A percentile compares a stretch with the other conserved stretches of the same genome.
Evolutionary conservation across 1,140 invertebrate species (phyloP).

Genomic region (Macrobrachium nipponense): DNA sequence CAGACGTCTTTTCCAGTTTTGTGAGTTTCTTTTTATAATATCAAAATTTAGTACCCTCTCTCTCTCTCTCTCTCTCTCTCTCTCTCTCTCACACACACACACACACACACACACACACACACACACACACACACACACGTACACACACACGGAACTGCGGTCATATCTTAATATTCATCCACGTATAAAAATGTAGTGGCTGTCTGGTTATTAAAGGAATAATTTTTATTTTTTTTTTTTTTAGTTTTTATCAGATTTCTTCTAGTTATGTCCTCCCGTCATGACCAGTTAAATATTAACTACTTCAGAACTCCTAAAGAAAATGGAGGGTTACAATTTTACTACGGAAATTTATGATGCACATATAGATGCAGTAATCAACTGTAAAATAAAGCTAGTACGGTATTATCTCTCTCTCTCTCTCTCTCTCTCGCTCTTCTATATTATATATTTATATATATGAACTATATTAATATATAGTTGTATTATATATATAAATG

Average conservation of each 20-base stretch:
- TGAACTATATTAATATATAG: not conserved
- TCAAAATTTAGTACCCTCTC: not conserved
- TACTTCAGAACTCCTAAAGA: no score
- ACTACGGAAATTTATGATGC: not conserved
- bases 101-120: not conserved
- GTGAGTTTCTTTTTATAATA: not conserved
- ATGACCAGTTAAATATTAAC: no score
- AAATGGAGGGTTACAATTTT: no score
- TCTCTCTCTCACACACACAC: not conserved
- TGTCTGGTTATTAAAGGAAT: no score
- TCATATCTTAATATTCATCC: no score
- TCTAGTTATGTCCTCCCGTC: no score
- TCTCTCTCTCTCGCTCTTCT: no score
- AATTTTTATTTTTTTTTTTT: no score
- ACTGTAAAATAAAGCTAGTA: not conserved
- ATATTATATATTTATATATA: conserved; percentile 5
- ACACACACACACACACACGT: not conserved
- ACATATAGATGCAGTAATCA: not conserved
- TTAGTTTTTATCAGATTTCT: no score
- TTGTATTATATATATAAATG: not conserved
- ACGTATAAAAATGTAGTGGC: no score
- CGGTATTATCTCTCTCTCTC: no score
- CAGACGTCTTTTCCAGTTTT: no score
- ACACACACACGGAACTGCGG: not conserved
- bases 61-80: not conserved